Evolutionary conservation across 2,113 vertebrate species (phyloP).

Genomic region (Promerops cafer): DNA sequence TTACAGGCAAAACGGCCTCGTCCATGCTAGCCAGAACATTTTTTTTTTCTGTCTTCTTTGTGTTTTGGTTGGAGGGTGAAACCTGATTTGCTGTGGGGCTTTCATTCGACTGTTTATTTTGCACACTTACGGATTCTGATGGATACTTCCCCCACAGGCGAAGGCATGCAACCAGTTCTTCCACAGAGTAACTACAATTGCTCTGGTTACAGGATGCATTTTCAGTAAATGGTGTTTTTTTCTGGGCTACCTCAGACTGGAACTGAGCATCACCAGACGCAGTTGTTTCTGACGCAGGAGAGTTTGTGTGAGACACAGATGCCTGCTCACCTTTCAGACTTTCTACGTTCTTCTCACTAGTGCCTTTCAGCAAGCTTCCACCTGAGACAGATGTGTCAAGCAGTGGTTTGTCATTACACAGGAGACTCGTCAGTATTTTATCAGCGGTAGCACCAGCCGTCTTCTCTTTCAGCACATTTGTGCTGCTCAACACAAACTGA

Average conservation of each 20-base stretch:
- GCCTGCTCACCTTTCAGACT: background rate
- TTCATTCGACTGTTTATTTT: background rate
- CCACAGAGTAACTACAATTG: constrained; percentile 25
- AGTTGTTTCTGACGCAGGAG: background rate
- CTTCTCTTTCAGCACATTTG: constrained; percentile 18
- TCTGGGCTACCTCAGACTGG: background rate
- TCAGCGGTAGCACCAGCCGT: constrained; percentile 26
- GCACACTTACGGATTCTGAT: background rate
- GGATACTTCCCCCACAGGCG: constrained; percentile 64
- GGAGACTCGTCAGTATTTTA: constrained; percentile 26
- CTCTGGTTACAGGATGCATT: background rate
- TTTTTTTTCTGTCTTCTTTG: background rate
- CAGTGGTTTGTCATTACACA: background rate
- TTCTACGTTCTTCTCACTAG: background rate
- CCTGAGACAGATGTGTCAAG: background rate
- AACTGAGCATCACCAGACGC: background rate
- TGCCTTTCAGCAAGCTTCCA: background rate
- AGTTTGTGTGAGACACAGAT: background rate
- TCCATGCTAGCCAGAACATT: background rate
- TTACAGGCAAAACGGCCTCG: background rate
- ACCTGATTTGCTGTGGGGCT: background rate
- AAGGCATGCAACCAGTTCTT: constrained; percentile 67
- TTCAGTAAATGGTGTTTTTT: background rate
- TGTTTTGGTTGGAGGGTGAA: background rate
- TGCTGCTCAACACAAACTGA: constrained; percentile 36